These are phyloP conservation scores for Dolomedes plantarius DNA, from an alignment of 2,888 invertebrate genomes.

Conservation along the genomic window DNA sequence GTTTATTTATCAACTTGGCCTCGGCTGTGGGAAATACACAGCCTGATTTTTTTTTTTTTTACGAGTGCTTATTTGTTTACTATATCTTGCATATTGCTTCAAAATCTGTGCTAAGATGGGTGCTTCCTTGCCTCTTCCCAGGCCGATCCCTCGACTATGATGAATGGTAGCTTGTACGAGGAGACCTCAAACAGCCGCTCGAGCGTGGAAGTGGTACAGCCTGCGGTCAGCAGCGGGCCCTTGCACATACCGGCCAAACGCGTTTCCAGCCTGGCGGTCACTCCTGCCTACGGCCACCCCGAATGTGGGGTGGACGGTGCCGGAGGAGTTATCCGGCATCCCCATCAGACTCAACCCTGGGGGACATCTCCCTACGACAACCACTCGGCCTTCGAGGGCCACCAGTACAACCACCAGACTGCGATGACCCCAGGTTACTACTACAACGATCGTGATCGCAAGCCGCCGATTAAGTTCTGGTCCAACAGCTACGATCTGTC, in stretches of 20 bases:
- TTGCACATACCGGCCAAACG: conserved; percentile 71
- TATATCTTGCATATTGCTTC: too few relatives aligned
- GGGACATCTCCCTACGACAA: conserved; percentile 49
- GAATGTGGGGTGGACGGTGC: conserved; percentile 65
- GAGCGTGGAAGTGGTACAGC: conserved; percentile 65
- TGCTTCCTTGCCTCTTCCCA: conserved; percentile 32
- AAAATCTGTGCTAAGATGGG: neutral
- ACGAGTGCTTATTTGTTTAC: too few relatives aligned
- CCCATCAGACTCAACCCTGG: conserved; percentile 58
- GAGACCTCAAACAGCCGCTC: conserved; percentile 71
- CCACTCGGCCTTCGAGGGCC: conserved; percentile 67
- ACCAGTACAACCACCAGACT: conserved; percentile 65
- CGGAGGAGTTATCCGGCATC: conserved; percentile 56
- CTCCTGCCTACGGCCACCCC: conserved; percentile 53
- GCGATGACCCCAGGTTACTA: conserved; percentile 62
- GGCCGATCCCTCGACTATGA: conserved; percentile 63
- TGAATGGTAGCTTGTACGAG: conserved; percentile 72
- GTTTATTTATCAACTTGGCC: too few relatives aligned
- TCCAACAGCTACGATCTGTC: conserved; percentile 71
- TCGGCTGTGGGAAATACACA: too few relatives aligned
- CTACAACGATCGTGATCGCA: conserved; percentile 67
- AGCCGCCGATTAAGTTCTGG: conserved; percentile 71
- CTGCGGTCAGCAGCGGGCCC: conserved; percentile 41
- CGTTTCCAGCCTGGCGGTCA: conserved; percentile 64
- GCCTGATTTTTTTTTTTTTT: too few relatives aligned